These are phyloP conservation scores for Strongylocentrotus purpuratus DNA, from an alignment of 35 echinoderm and acorn worm genomes.

Conservation along the genomic window DNA sequence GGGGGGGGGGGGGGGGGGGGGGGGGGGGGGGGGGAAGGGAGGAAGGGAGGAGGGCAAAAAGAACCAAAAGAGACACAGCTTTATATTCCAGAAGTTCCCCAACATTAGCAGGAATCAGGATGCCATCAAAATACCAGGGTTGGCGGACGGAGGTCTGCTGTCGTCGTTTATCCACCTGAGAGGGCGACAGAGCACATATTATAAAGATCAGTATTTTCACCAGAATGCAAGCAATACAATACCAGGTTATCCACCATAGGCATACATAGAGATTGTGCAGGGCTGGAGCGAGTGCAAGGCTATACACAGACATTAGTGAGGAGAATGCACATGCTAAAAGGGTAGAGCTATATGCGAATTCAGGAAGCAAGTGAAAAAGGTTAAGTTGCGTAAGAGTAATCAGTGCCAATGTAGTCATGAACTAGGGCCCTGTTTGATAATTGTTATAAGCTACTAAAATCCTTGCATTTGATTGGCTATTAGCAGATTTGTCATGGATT, in stretches of 20 bases:
- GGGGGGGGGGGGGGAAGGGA: no score
- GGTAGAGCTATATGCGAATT: no score
- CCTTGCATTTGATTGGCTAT: no score
- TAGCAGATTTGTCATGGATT: no score
- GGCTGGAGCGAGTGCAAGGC: neutral
- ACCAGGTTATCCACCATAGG: neutral
- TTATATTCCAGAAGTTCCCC: neutral
- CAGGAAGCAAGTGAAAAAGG: no score
- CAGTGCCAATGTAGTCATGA: no score
- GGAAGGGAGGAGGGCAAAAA: no score
- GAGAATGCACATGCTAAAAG: neutral
- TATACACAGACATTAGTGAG: neutral
- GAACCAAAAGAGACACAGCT: no score
- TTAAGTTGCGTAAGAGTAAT: no score
- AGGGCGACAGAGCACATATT: neutral
- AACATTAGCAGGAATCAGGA: neutral
- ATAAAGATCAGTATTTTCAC: neutral
- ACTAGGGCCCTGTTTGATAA: no score
- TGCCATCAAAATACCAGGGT: neutral
- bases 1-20: no score
- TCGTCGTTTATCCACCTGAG: slow-evolving; percentile 1
- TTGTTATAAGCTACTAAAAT: no score
- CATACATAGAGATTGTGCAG: neutral
- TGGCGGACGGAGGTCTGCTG: neutral
- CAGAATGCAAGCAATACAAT: neutral